Conservation (phyloP, 2,113 vertebrate species). For the Formicarius rufipectus region DNA sequence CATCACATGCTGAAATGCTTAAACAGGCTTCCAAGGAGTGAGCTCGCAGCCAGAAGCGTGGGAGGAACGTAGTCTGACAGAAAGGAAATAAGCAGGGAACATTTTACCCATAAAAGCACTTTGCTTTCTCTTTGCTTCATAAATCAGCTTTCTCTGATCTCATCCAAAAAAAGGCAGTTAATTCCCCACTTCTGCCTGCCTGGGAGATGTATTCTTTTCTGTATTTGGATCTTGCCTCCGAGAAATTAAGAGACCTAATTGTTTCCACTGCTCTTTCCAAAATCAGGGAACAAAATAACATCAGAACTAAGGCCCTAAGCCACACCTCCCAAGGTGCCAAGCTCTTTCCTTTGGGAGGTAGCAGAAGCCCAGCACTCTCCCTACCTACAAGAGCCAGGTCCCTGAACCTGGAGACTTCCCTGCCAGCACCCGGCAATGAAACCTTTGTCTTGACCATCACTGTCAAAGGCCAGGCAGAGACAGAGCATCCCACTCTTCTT, state of each 20-base stretch:
- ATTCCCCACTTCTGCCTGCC: conserved; percentile 56
- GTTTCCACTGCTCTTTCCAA: conserved; percentile 61
- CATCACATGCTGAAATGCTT: conserved; percentile 65
- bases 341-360: neutral
- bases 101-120: conserved; percentile 70
- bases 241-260: conserved; percentile 62
- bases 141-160: conserved; percentile 68
- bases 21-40: conserved; percentile 37
- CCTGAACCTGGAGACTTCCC: accelerated
- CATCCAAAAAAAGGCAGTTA: conserved; percentile 64
- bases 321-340: conserved; percentile 35
- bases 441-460: neutral
- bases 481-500: neutral
- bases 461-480: neutral
- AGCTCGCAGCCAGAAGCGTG: conserved; percentile 60
- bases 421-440: neutral
- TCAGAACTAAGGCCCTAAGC: neutral
- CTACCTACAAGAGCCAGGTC: neutral
- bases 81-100: conserved; percentile 70
- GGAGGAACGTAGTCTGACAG: conserved; percentile 65
- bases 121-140: conserved; percentile 67
- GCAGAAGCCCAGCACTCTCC: accelerated
- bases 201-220: conserved; percentile 61
- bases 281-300: conserved; percentile 38
- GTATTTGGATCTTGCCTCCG: conserved; percentile 54